Evolutionary conservation across 2,888 invertebrate genomes (phyloP), one percentile per base, ranked within the genome.

Genomic region (Bedellia somnulentella): DNA sequence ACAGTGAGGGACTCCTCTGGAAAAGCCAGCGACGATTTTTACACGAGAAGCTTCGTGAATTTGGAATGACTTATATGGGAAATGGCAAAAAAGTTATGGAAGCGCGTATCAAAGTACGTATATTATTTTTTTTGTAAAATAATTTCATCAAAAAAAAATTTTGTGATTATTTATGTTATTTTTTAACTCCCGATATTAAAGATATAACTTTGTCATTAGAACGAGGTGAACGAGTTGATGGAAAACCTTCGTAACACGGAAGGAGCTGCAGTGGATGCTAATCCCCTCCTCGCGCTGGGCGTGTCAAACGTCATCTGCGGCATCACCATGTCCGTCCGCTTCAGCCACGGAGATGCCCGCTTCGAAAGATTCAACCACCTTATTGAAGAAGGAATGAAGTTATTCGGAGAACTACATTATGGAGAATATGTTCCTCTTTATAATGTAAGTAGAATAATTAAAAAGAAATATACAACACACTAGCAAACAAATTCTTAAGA

Each of bases 251-350:
- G 80, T 32, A 70, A 76, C 4, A 70, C 81, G 30, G 80, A 82
- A 37, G 85, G 85, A n/a, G 75, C 79, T 18, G 80, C 91, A 1
- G 80, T 85, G 23, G 87, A 89, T 49, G 68, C 91, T 31, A 88
- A 88, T 30, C 84, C 86, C 5, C 71, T 84, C 12, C 79, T 94
- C 30, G 87, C 90, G 23, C 80, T 91, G 40, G 86, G 89, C 16
- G 86, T 93, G 41, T 90, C 89, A 49, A 94, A 94, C 62, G 92
- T 94, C 3, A 93, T 94, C 42, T 93, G 93, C 60, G 87, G 89
- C 38, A 83, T 93, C 43, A 82, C 93, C 48, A 93, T 94, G 93
- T 89, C 90, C 17, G 85, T 89, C 3, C 80, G 91, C 24, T 94
- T 93, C 61, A 81, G 83, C 33, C 82, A 85, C 41, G 85, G 88